These are phyloP conservation scores for Lepidostoma basale DNA, from an alignment of 1,140 invertebrate species.

Conservation along the genomic window DNA sequence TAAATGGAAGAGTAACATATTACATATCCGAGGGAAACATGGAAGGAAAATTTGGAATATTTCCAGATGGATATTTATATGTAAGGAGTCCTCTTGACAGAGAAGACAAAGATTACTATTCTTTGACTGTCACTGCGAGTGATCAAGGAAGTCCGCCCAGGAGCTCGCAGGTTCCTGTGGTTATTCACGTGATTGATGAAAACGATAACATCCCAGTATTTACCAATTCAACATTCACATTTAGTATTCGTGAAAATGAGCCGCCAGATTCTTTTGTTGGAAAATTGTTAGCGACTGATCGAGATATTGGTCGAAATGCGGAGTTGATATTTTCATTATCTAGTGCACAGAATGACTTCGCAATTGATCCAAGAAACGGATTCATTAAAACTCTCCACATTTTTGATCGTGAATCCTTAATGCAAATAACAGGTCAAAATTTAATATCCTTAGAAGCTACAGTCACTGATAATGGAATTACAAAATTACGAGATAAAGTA, in stretches of 20 bases:
- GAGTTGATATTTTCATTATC: slow-evolving; percentile 87
- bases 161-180: slow-evolving; percentile 82
- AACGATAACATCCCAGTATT: slow-evolving; percentile 95
- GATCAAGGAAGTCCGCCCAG: slow-evolving; percentile 78
- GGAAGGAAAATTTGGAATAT: slow-evolving; percentile 85
- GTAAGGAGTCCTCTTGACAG: slow-evolving; percentile 83
- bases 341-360: slow-evolving; percentile 80
- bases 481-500: slow-evolving; percentile 82
- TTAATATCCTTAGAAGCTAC: slow-evolving; percentile 82
- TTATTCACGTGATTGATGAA: slow-evolving; percentile 92
- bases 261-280: slow-evolving; percentile 88
- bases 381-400: slow-evolving; percentile 85
- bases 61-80: slow-evolving; percentile 88
- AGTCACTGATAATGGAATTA: slow-evolving; percentile 86
- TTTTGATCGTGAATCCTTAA: slow-evolving; percentile 86
- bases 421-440: slow-evolving; percentile 76
- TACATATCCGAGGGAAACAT: slow-evolving; percentile 82
- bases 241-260: slow-evolving; percentile 87
- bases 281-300: slow-evolving; percentile 86
- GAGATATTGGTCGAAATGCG: slow-evolving; percentile 89
- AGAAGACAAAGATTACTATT: slow-evolving; percentile 89
- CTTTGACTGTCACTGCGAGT: slow-evolving; percentile 79
- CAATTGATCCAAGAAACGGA: slow-evolving; percentile 87
- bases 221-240: slow-evolving; percentile 83
- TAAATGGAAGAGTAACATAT: slow-evolving; percentile 83